Percentiles rank a stretch among this genome's conserved stretches.
phyloP scores from a whole-genome alignment of 2,113 vertebrate species.

The Syrrhaptes paradoxus region DNA sequence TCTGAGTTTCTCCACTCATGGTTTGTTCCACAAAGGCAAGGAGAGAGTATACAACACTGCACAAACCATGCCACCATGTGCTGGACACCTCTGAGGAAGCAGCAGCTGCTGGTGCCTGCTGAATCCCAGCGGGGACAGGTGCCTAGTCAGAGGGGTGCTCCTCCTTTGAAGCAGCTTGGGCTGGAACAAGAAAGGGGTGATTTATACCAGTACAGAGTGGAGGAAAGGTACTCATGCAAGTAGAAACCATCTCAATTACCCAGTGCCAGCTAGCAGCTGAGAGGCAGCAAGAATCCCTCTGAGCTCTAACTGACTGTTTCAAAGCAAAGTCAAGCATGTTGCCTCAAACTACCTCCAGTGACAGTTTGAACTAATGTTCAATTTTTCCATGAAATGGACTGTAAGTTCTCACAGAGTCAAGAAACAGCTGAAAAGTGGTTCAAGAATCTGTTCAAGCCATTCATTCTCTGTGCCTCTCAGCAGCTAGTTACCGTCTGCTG shows the following conservation, averaged over 20 bases:
- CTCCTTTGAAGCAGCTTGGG: neutral
- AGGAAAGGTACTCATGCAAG: neutral
- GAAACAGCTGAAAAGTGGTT: neutral
- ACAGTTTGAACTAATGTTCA: neutral
- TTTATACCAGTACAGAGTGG: neutral
- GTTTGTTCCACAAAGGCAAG: neutral
- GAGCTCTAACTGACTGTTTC: neutral
- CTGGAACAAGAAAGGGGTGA: neutral
- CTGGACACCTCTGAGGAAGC: neutral
- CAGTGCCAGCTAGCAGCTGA: neutral
- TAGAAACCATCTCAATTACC: neutral
- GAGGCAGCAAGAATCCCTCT: neutral
- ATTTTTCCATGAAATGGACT: constrained; percentile 24
- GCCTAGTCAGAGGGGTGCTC: neutral
- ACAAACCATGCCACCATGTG: neutral
- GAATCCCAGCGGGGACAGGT: neutral
- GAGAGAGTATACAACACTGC: neutral
- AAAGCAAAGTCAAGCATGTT: neutral
- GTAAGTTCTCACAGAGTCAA: neutral
- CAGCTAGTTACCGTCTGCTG: neutral
- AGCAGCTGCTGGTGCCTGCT: neutral
- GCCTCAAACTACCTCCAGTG: neutral
- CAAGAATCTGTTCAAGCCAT: neutral
- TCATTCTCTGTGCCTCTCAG: neutral
- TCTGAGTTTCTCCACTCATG: neutral